phyloP scores from a whole-genome alignment of 2,888 invertebrate species.

The Drosophila barbarae region DNA sequence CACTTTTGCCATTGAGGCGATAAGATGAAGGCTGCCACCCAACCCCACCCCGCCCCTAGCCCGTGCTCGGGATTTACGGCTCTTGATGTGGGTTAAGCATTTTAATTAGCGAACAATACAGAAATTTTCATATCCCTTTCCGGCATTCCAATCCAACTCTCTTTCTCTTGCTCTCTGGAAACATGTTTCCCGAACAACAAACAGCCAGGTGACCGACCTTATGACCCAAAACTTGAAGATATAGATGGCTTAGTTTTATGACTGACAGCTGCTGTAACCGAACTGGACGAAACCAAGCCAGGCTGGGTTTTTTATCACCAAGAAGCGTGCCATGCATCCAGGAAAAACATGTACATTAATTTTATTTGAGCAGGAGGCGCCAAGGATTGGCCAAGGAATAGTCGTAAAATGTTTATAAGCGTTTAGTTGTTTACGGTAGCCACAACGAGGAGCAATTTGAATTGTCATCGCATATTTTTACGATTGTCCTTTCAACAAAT shows the following conservation, averaged over 20 bases:
- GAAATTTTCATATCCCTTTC: conserved; percentile 25
- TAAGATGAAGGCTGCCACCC: conserved; percentile 23
- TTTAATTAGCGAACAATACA: conserved; percentile 68
- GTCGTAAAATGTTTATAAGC: conserved; percentile 45
- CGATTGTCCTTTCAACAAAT: conserved; percentile 21
- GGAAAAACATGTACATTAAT: conserved; percentile 18
- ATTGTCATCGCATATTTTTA: conserved; percentile 27
- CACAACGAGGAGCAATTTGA: conserved; percentile 22
- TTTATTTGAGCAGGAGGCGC: conserved; percentile 37
- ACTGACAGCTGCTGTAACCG: conserved; percentile 38
- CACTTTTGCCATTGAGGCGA: conserved; percentile 36
- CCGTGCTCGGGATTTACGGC: conserved; percentile 47
- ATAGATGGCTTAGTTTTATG: conserved; percentile 41
- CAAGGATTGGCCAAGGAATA: conserved; percentile 12
- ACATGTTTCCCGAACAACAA: conserved; percentile 7
- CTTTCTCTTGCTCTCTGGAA: conserved; percentile 3
- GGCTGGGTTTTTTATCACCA: conserved; percentile 33
- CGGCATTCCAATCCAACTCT: conserved; percentile 4
- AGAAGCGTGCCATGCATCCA: conserved; percentile 36
- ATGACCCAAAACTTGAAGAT: conserved; percentile 24
- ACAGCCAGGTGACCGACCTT: conserved; percentile 40
- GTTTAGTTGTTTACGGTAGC: conserved; percentile 54
- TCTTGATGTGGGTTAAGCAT: conserved; percentile 73
- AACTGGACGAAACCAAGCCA: conserved; percentile 7
- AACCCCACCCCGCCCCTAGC: conserved; percentile 16